These are phyloP conservation scores for Lochmaea capreae DNA, from an alignment of 2,888 invertebrate genomes.

Conservation along the genomic window DNA sequence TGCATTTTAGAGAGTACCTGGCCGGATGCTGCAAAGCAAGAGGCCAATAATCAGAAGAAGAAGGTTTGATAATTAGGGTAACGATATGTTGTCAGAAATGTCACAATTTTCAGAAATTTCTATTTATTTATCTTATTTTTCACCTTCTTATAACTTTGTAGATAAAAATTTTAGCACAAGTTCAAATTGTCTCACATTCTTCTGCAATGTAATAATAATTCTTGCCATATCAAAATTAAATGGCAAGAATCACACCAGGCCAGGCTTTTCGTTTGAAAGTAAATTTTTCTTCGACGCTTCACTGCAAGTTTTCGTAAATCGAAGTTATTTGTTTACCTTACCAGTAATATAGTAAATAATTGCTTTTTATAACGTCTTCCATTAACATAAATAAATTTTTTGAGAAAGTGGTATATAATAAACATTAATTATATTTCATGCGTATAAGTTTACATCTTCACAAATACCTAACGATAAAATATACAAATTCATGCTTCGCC, in stretches of 20 bases:
- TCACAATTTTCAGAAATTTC: not conserved
- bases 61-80: too few relatives aligned
- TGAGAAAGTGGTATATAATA: slow-evolving; percentile 23
- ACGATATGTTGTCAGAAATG: not conserved
- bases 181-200: too few relatives aligned
- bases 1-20: too few relatives aligned
- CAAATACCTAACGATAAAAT: slow-evolving; percentile 5
- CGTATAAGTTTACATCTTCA: slow-evolving; percentile 11
- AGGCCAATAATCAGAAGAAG: too few relatives aligned
- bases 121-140: too few relatives aligned
- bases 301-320: not conserved
- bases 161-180: too few relatives aligned
- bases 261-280: too few relatives aligned
- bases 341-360: slow-evolving; percentile 8
- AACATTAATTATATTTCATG: slow-evolving; percentile 20
- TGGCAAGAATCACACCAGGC: too few relatives aligned
- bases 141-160: too few relatives aligned
- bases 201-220: too few relatives aligned
- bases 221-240: too few relatives aligned
- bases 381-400: slow-evolving; percentile 20
- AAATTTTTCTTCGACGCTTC: not conserved
- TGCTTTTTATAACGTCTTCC: slow-evolving; percentile 12
- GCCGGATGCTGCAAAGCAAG: too few relatives aligned
- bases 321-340: not conserved
- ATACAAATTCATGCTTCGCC: slow-evolving; percentile 5